Base-by-base conservation (phyloP, 2,797 vertebrate genomes). In the Pelobates cultripes region DNA sequence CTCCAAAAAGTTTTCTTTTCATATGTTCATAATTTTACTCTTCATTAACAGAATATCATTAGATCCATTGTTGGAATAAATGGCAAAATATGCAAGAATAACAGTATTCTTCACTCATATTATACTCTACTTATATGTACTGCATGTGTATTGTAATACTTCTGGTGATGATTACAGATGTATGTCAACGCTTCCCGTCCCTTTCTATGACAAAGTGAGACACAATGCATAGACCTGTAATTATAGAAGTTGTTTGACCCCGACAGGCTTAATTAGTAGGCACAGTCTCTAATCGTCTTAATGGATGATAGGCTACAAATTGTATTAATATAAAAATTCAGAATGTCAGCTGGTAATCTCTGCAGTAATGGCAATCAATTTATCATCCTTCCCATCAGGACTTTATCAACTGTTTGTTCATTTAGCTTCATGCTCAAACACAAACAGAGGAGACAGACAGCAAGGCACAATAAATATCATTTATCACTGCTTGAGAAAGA, bases 181-280 rank as follows among this genome's bases (percentile, higher is more conserved):
- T 47, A 83, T 79, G 44, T 78, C 77, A 70, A 69, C 84, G 87
- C 83, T 87, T 86, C 64, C 84, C 88, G 83, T 86, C 85, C 88
- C 87, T 86, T 86, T 87, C 82, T 82, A 84, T 90, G 80, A 88
- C 87, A 88, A 85, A 89, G 86, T 89, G 87, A 89, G 86, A 89
- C 82, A 89, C 82, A 89, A 87, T 85, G 86, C 86, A 78, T 86
- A 87, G 72, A 86, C 70, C 81, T 86, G 45, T 88, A 89, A 89
- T 89, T 89, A 83, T 75, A 89, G 86, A 84, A 90, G 51, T n/a
- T 84, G 81, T 80, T 85, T 87, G 87, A 88, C 85, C 85, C 91
- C 74, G 86, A 84, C 72, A 87, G 70, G 84, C 85, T 88, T 92
- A 90, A 91, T 84, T 89, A 88, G 85, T 84, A 85, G 88, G 77